Conservation (phyloP, 2,888 invertebrate genomes). For the Drosophila macrospina region DNA sequence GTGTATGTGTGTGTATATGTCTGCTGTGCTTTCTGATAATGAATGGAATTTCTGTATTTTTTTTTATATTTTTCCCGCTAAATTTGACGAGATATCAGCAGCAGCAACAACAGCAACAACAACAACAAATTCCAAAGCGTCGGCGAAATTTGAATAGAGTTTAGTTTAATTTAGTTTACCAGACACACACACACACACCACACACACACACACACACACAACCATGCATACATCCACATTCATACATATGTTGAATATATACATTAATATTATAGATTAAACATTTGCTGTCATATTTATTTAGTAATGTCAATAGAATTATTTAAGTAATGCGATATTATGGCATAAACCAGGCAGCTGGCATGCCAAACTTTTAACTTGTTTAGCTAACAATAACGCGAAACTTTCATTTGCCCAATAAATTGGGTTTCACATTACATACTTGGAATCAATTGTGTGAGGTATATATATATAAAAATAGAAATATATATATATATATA, state of each 20-base stretch:
- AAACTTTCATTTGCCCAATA: slow-evolving; percentile 14
- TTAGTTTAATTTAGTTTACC: slow-evolving; percentile 22
- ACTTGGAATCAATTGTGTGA: slow-evolving; percentile 8
- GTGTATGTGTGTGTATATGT: slow-evolving; percentile 1
- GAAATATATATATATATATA: neutral
- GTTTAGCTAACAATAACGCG: slow-evolving; percentile 8
- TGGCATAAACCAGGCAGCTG: neutral
- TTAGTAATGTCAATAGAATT: slow-evolving; percentile 3
- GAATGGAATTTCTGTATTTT: slow-evolving; percentile 49
- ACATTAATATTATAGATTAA: slow-evolving; percentile 12
- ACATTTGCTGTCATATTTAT: slow-evolving; percentile 5
- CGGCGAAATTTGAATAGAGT: slow-evolving; percentile 50
- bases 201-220: neutral
- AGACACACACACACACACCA: neutral
- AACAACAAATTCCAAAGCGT: slow-evolving; percentile 37
- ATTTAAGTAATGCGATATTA: slow-evolving; percentile 1
- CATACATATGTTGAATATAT: neutral
- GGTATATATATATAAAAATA: neutral
- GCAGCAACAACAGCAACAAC: slow-evolving; percentile 8
- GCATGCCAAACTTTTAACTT: neutral
- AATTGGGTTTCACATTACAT: slow-evolving; percentile 10
- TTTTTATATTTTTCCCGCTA: slow-evolving; percentile 50
- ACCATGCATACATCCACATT: neutral
- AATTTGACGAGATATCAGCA: slow-evolving; percentile 54
- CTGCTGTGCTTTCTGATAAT: slow-evolving; percentile 46